These are phyloP conservation scores for Polyodon spathula DNA, from an alignment of 2,113 vertebrate species.

Conservation along the genomic window DNA sequence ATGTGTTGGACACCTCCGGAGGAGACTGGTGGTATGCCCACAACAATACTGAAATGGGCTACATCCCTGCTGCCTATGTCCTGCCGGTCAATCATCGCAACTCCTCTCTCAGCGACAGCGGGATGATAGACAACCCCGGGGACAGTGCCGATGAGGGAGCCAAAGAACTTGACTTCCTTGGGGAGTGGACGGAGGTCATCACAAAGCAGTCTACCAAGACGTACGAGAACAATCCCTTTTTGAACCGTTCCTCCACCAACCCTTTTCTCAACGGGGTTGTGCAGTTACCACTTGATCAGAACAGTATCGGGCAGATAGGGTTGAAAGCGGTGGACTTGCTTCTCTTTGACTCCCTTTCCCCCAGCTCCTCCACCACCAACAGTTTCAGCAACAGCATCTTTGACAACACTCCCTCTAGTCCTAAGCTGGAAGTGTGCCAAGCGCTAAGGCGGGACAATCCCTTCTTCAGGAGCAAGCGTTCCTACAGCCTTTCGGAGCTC, in stretches of 20 bases:
- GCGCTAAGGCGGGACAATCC: constrained; percentile 70
- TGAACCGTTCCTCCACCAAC: constrained; percentile 68
- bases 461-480: constrained; percentile 89
- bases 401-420: constrained; percentile 45
- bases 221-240: constrained; percentile 74
- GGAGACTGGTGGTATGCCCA: constrained; percentile 97
- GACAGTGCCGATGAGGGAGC: constrained; percentile 69
- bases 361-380: constrained; percentile 39
- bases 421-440: constrained; percentile 35
- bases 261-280: constrained; percentile 70
- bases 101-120: constrained; percentile 82
- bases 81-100: constrained; percentile 70
- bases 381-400: constrained; percentile 52
- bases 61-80: constrained; percentile 88
- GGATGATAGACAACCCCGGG: constrained; percentile 75
- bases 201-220: constrained; percentile 46
- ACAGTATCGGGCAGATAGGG: constrained; percentile 43
- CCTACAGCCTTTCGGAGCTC: constrained; percentile 89
- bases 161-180: constrained; percentile 73
- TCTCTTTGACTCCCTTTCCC: constrained; percentile 59
- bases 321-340: constrained; percentile 57
- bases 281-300: constrained; percentile 37
- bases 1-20: constrained; percentile 82
- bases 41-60: constrained; percentile 95
- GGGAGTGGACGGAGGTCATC: constrained; percentile 55